phyloP scores from a whole-genome alignment of 2,888 invertebrate genomes.

The Chesias legatella region DNA sequence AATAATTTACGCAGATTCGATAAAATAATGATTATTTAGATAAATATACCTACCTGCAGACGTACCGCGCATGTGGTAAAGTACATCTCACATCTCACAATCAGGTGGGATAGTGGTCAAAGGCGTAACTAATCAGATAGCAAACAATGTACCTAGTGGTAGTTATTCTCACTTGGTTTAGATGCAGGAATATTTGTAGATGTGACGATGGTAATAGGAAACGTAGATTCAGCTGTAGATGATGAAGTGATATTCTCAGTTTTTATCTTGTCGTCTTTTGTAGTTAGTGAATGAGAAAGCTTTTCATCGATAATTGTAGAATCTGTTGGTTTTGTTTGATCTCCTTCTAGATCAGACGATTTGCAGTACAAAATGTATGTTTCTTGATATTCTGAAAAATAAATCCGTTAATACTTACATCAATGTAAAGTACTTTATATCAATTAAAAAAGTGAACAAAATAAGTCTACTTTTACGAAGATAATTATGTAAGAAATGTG shows the following conservation, averaged over 20 bases:
- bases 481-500: too few species aligned
- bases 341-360: slow-evolving; percentile 26
- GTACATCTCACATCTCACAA: too few species aligned
- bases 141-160: too few species aligned
- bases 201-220: background rate
- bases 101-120: too few species aligned
- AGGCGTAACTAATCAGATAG: too few species aligned
- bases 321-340: background rate
- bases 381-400: slow-evolving; percentile 36
- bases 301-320: background rate
- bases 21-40: too few species aligned
- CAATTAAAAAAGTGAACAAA: too few species aligned
- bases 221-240: background rate
- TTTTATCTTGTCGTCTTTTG: background rate
- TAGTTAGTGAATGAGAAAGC: background rate
- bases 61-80: too few species aligned
- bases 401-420: background rate
- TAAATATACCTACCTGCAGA: too few species aligned
- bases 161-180: background rate
- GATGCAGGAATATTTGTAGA: slow-evolving; percentile 1
- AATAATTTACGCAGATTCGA: too few species aligned
- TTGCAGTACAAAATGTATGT: slow-evolving; percentile 41
- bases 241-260: background rate
- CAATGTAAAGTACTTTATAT: too few species aligned
- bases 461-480: too few species aligned